Evolutionary conservation across 2,797 vertebrate species (phyloP).

Genomic region (Microtus californicus): DNA sequence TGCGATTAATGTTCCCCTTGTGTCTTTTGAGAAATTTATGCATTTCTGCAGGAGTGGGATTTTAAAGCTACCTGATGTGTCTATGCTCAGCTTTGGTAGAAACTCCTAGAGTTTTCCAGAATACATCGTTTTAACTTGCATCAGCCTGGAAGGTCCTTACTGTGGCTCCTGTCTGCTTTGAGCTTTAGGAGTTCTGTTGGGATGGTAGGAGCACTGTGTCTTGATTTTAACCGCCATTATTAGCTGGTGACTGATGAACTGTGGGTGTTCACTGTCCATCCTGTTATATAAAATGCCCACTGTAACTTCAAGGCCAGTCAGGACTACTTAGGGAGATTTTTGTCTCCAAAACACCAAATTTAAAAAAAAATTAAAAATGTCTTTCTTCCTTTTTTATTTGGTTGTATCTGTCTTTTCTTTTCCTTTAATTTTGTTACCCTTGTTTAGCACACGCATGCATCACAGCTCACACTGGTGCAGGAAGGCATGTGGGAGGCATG

Average conservation of each 20-base stretch:
- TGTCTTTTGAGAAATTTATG: not conserved
- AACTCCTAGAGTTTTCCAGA: not conserved
- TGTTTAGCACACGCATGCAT: not conserved
- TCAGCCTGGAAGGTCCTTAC: not conserved
- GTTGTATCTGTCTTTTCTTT: not conserved
- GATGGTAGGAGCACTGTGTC: not conserved
- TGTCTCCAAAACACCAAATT: not conserved
- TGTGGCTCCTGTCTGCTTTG: not conserved
- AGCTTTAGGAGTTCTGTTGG: not conserved
- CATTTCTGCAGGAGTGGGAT: not conserved
- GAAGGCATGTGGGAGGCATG: not conserved
- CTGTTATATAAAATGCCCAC: not conserved
- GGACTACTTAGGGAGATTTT: not conserved
- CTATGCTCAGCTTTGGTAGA: not conserved
- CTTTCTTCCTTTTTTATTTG: not conserved
- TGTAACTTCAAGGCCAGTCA: not conserved
- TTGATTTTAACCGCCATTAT: not conserved
- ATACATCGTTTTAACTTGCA: not conserved
- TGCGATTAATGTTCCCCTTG: not conserved
- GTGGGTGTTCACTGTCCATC: not conserved
- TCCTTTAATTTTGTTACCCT: not conserved
- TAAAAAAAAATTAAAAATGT: not conserved
- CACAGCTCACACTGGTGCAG: not conserved
- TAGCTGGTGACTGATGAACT: not conserved
- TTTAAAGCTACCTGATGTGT: not conserved